These are phyloP conservation scores for Buathra laborator DNA, from an alignment of 2,888 invertebrate genomes.

Conservation along the genomic window DNA sequence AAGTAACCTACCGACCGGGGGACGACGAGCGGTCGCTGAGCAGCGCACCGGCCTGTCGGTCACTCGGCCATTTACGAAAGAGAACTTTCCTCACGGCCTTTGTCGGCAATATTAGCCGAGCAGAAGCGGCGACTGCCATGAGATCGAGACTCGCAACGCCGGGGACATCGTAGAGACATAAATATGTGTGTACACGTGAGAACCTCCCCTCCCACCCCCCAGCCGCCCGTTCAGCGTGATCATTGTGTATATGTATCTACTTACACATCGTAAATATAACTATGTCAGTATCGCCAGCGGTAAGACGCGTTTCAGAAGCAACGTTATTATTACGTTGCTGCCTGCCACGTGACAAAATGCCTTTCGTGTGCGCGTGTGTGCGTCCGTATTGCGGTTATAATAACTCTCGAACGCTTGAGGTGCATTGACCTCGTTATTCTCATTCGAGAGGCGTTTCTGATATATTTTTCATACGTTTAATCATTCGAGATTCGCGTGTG, in stretches of 20 bases:
- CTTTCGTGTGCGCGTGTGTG: neutral
- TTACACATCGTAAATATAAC: neutral
- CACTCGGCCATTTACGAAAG: constrained; percentile 71
- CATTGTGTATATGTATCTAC: constrained; percentile 17
- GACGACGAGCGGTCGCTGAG: constrained; percentile 48
- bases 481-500: too few relatives aligned
- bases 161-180: neutral
- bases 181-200: constrained; percentile 1
- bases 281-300: constrained; percentile 12
- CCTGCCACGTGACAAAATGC: constrained; percentile 26
- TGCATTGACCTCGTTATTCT: constrained; percentile 18
- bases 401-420: neutral
- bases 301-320: constrained; percentile 16
- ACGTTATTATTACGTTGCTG: constrained; percentile 22
- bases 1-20: neutral
- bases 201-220: neutral
- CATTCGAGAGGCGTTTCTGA: neutral
- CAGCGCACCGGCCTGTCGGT: constrained; percentile 71
- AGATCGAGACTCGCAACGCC: constrained; percentile 23
- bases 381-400: constrained; percentile 5
- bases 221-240: constrained; percentile 10
- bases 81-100: constrained; percentile 55
- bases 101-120: constrained; percentile 41
- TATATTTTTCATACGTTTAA: neutral
- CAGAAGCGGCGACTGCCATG: constrained; percentile 19